Percentiles rank a stretch among this genome's conserved stretches.
Conservation (phyloP, 2,113 vertebrate genomes). For the Rutilus rutilus region DNA sequence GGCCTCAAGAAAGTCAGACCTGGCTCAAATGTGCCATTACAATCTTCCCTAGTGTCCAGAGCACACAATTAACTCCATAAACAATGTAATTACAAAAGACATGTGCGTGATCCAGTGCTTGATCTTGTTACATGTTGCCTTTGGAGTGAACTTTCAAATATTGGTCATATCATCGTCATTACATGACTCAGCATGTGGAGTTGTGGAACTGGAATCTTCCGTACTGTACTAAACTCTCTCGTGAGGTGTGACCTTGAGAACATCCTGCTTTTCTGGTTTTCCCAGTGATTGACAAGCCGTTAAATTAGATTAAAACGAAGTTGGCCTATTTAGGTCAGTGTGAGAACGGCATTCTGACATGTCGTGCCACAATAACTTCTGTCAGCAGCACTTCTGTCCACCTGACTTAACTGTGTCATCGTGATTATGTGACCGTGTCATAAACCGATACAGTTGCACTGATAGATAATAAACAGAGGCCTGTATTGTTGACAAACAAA, state of each 20-base stretch:
- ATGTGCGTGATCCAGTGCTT: background rate
- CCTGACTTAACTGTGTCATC: constrained; percentile 16
- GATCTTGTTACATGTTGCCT: background rate
- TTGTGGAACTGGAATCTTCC: background rate
- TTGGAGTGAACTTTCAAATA: background rate
- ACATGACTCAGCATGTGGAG: background rate
- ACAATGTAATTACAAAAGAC: background rate
- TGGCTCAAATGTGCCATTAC: background rate
- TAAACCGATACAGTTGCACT: background rate
- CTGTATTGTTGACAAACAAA: background rate
- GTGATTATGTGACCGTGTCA: background rate
- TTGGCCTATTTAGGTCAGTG: constrained; percentile 19
- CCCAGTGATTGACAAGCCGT: constrained; percentile 2
- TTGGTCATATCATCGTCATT: background rate
- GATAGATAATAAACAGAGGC: background rate
- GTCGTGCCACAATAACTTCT: constrained; percentile 25
- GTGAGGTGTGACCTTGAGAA: background rate
- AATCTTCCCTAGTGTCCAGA: constrained; percentile 11
- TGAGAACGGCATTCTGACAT: background rate
- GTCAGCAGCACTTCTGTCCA: constrained; percentile 26
- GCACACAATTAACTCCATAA: background rate
- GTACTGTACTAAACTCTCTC: background rate
- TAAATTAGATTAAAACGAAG: constrained; percentile 4
- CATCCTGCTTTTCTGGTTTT: constrained; percentile 14
- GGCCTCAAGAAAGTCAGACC: background rate